These are phyloP conservation scores for Ptilorrhoa leucosticta DNA, from an alignment of 2,113 vertebrate genomes.

Conservation along the genomic window DNA sequence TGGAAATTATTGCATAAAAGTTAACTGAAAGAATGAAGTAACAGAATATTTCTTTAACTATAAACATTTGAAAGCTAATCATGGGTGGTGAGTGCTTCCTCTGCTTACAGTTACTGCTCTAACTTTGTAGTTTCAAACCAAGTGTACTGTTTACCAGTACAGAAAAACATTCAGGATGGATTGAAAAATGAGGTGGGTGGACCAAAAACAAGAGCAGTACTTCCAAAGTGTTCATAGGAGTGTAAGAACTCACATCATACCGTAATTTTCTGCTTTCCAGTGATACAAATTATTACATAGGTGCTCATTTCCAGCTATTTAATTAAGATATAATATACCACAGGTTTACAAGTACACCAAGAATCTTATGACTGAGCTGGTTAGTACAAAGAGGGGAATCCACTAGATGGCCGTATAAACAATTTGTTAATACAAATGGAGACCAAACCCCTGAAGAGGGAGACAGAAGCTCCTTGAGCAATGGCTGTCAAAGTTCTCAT, in stretches of 20 bases:
- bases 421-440: background rate
- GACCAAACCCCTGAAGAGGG: background rate
- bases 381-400: background rate
- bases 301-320: background rate
- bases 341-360: background rate
- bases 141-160: accelerated
- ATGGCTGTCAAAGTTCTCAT: background rate
- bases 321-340: background rate
- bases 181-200: background rate
- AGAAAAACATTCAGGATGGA: background rate
- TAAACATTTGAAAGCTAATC: background rate
- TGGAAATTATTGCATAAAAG: background rate
- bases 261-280: background rate
- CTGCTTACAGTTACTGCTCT: background rate
- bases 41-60: background rate
- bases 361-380: background rate
- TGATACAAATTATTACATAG: background rate
- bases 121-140: background rate
- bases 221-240: background rate
- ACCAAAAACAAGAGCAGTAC: background rate
- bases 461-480: background rate
- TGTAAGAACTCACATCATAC: background rate
- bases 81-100: background rate
- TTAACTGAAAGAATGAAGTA: background rate
- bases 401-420: background rate